Base-by-base conservation (phyloP, 1,140 invertebrate genomes). In the Listronotus bonariensis region DNA sequence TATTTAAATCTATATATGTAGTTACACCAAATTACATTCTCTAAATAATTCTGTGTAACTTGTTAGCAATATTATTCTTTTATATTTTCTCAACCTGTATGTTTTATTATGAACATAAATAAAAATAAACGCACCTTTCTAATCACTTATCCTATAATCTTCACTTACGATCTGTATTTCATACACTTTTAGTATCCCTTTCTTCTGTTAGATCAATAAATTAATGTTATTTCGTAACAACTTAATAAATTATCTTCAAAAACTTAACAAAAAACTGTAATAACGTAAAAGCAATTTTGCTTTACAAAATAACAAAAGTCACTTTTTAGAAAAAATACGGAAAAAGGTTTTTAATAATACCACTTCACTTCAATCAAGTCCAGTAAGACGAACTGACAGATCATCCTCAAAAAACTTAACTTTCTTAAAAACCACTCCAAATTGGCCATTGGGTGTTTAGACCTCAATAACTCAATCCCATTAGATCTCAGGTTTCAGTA, bases 341-440 rank as follows among this genome's bases (percentile, higher is more conserved):
- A 45, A 8, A 36, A 36, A 4, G 8, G 8, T 36, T 8, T 10
- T 36, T 36, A 36, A 12, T 36, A 36, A 1, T 36, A 36, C 17
- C 52, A 54, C 52, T 54, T 38, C 52, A 54, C 52, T 54, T 54
- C 36, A 18, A 40, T 40, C 15, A 54, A 36, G 38, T 20, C 36
- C 8, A 54, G 12, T n/a, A 57, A 46, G 12, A 57, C 15, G 26
- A 34, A 57, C 41, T 46, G 41, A 26, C 42, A 57, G 31, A 57
- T 46, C 41, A 57, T 46, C 31, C 43, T 57, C 26, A 57, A 41
- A 46, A 57, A 57, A 46, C 41, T 40, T 20, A 54, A 54, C 10
- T 54, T 54, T 41, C 52, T 41, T 10, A 41, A 41, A 17, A 54
- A 40, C n/a, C 52, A 54, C 12, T 54, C 52, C 52, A 54, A 54